Base-by-base conservation (phyloP, 1,140 invertebrate species). In the Drosophila pseudoobscura region DNA sequence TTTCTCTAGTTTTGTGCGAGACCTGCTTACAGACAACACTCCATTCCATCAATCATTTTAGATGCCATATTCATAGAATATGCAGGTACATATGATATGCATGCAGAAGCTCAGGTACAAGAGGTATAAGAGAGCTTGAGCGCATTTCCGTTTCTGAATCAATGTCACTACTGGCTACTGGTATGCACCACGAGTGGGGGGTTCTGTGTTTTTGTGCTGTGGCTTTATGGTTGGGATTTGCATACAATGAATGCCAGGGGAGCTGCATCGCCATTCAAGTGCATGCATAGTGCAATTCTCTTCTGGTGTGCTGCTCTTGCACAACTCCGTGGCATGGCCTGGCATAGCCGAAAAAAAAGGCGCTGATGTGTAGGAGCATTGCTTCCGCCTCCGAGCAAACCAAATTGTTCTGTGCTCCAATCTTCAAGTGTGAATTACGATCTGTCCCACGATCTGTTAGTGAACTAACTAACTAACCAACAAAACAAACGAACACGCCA, bases 141-240 rank as follows among this genome's bases (percentile, higher is more conserved):
- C 75, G 84, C 83, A 83, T 87, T 88, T 87, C 83, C 83, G 83
- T 87, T 87, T 83, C 78, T 82, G 63, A 79, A 75, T 66, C 83
- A 87, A 87, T 87, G 83, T 87, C 83, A 88, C 56, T 83, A 75
- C 75, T 78, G 83, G 44, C 56, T 7, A 29, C 45, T 7, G 43
- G 50, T 35, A 60, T 44, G n/a, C 66, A 75, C 65, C 50, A 35
- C 59, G 58, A 44, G 35, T 80, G 77, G 71, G 75, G 64, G 83
- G 60, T 62, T 80, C 45, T 22, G 4, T 50, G 58, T 80, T 78
- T 87, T 82, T 78, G 78, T 78, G 78, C 74, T 75, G 59, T 66
- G 62, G 53, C 62, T 70, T 29, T 24, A 22, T 41, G 63, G 45
- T 15, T 3, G n/a, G n/a, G 46, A 87, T 87, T 87, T 83, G 83